Evolutionary conservation across 1,140 invertebrate genomes (phyloP).

Genomic region (Ptiloglossa arizonensis): DNA sequence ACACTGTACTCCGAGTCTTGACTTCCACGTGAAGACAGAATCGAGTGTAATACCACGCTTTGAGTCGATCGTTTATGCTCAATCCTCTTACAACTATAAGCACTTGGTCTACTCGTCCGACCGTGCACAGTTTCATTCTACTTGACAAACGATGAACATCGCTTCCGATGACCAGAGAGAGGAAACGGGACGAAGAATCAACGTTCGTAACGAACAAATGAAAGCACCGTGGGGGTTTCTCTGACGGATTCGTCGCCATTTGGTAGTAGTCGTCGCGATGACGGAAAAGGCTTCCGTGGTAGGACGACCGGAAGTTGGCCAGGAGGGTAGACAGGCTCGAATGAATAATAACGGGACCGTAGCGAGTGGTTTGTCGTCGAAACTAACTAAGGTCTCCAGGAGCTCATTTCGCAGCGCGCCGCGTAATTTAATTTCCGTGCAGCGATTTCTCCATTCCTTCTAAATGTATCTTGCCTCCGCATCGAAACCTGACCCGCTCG

Average conservation of each 20-base stretch:
- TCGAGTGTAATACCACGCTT: too few species aligned
- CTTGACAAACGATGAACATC: too few species aligned
- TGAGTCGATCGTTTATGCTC: too few species aligned
- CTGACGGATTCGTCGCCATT: slow-evolving; percentile 1
- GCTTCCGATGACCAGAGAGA: too few species aligned
- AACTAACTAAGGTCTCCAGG: slow-evolving; percentile 46
- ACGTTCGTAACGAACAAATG: not conserved
- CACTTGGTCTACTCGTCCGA: too few species aligned
- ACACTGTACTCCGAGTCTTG: too few species aligned
- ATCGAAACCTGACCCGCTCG: not conserved
- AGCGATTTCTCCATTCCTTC: slow-evolving; percentile 45
- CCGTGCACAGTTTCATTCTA: too few species aligned
- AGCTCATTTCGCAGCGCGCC: slow-evolving; percentile 59
- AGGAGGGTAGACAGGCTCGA: not conserved
- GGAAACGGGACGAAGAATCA: too few species aligned
- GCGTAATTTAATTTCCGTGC: slow-evolving; percentile 68
- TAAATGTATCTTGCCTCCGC: not conserved
- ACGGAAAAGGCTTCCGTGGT: not conserved
- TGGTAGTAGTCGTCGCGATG: slow-evolving; percentile 6
- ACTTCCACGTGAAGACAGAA: too few species aligned
- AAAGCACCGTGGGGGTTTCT: too few species aligned
- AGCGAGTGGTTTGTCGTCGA: slow-evolving; percentile 44
- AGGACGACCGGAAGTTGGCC: not conserved
- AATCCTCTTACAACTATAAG: too few species aligned
- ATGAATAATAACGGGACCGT: slow-evolving; percentile 51